Evolutionary conservation across 2,113 vertebrate genomes (phyloP).

Genomic region (Bungarus multicinctus): DNA sequence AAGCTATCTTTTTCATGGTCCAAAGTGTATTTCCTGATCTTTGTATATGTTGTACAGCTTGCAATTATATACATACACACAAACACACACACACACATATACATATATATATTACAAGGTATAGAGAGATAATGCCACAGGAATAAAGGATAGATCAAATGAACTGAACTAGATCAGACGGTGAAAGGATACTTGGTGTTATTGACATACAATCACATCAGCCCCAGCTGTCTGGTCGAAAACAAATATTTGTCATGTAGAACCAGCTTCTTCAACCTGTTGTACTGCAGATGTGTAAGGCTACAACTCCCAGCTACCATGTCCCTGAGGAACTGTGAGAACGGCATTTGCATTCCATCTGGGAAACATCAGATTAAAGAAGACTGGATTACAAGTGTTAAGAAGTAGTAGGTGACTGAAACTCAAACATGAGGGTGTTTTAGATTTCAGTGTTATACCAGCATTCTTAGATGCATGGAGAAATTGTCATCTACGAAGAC

Average conservation of each 20-base stretch:
- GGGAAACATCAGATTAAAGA: neutral
- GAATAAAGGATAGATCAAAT: constrained; percentile 42
- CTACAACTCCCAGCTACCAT: neutral
- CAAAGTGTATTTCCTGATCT: constrained; percentile 61
- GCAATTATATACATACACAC: constrained; percentile 39
- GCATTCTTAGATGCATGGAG: neutral
- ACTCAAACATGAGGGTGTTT: neutral
- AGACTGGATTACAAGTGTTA: neutral
- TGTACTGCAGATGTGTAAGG: neutral
- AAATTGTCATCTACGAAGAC: neutral
- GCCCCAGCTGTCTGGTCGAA: constrained; percentile 9
- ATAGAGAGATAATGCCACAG: constrained; percentile 47
- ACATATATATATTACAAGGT: constrained; percentile 35
- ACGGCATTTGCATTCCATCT: neutral
- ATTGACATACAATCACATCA: constrained; percentile 23
- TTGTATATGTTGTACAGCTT: constrained; percentile 19
- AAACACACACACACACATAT: no score
- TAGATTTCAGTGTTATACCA: neutral
- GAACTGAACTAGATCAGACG: constrained; percentile 36
- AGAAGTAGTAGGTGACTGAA: constrained; percentile 25
- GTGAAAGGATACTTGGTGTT: constrained; percentile 46
- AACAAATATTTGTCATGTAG: constrained; percentile 35
- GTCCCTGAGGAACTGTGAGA: neutral
- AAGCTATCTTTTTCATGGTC: constrained; percentile 48
- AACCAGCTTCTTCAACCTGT: neutral